Conservation (phyloP, 2,113 vertebrate genomes). For the Hydrolagus affinis region DNA sequence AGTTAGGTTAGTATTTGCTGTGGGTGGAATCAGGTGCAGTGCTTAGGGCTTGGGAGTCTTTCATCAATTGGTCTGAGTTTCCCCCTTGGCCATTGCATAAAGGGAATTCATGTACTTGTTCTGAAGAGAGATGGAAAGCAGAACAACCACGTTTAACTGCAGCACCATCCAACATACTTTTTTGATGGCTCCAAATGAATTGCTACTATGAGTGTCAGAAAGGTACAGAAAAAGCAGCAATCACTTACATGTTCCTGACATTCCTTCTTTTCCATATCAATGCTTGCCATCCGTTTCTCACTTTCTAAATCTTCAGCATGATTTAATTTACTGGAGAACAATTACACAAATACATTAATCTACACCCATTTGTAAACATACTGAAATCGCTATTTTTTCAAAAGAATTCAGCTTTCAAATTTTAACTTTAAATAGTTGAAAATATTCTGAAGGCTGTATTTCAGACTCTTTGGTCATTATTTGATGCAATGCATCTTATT, state of each 20-base stretch:
- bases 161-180: neutral
- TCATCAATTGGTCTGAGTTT: no score
- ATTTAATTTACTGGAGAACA: slow-evolving; percentile 64
- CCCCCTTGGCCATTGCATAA: neutral
- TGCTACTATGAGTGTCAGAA: no score
- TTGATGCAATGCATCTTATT: neutral
- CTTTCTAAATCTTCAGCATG: slow-evolving; percentile 63
- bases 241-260: slow-evolving; percentile 63
- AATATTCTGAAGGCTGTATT: neutral
- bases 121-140: slow-evolving; percentile 42
- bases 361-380: neutral
- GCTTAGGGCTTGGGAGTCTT: no score
- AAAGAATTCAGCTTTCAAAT: neutral
- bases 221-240: neutral
- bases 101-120: no score
- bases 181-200: neutral
- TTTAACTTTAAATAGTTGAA: neutral
- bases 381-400: neutral
- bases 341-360: neutral
- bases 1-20: no score
- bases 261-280: slow-evolving; percentile 64
- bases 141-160: neutral
- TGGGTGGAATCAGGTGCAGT: no score
- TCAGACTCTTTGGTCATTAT: neutral
- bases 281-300: slow-evolving; percentile 63